A percentile compares a stretch with the other conserved stretches of the same genome.
These are phyloP conservation scores for Gymnorhina tibicen DNA, from an alignment of 2,113 vertebrate genomes.

Conservation along the genomic window DNA sequence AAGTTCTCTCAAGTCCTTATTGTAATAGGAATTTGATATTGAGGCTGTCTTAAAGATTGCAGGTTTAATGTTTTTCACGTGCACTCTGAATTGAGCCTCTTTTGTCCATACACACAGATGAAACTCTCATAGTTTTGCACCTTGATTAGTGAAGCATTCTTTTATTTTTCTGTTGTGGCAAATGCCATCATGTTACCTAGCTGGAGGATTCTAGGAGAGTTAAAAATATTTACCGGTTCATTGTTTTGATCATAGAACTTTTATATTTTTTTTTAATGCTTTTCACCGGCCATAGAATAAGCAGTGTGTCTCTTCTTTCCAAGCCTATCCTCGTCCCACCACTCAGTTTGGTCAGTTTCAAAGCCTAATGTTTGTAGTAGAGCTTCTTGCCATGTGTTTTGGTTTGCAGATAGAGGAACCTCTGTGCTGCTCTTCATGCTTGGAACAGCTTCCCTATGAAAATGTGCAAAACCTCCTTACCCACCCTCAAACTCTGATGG, in stretches of 20 bases:
- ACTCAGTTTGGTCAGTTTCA: background rate
- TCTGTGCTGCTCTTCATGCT: background rate
- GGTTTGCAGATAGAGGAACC: background rate
- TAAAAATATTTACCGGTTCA: background rate
- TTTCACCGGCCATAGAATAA: background rate
- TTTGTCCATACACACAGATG: background rate
- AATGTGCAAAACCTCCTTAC: background rate
- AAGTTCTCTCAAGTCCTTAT: background rate
- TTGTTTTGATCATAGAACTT: background rate
- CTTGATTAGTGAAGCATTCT: background rate
- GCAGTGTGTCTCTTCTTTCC: background rate
- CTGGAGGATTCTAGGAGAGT: background rate
- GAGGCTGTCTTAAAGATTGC: background rate
- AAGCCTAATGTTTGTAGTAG: background rate
- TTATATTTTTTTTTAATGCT: background rate
- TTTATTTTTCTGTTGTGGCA: background rate
- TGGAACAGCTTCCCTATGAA: background rate
- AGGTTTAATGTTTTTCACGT: background rate
- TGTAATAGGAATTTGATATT: background rate
- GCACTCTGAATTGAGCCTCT: background rate
- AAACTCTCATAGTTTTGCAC: background rate
- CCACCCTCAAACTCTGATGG: background rate
- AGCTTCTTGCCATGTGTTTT: background rate
- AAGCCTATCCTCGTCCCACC: background rate
- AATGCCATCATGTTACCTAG: background rate